A percentile compares a stretch with the other conserved stretches of the same genome.
Evolutionary conservation across 2,797 vertebrate species (phyloP).

Genomic region (Cirrhinus molitorella): DNA sequence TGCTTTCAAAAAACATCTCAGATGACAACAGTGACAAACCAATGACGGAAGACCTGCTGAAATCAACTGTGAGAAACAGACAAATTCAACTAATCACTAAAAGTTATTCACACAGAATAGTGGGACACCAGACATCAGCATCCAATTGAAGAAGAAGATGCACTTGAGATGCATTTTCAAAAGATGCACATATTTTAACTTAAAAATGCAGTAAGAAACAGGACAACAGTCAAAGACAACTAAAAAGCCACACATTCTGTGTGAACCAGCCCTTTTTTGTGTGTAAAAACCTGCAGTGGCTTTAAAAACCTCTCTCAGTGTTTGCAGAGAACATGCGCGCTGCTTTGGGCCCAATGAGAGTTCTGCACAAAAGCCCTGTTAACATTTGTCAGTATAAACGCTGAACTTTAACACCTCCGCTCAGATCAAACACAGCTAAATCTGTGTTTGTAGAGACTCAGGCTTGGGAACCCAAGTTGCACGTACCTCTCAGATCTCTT

Average conservation of each 20-base stretch:
- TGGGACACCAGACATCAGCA: neutral
- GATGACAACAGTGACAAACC: neutral
- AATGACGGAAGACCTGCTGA: neutral
- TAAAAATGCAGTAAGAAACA: neutral
- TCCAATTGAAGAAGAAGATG: neutral
- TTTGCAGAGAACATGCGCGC: neutral
- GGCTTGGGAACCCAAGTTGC: neutral
- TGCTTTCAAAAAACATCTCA: neutral
- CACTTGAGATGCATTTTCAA: neutral
- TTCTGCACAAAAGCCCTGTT: neutral
- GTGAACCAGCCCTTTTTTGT: neutral
- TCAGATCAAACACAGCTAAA: conserved; percentile 10
- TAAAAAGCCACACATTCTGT: neutral
- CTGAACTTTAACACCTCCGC: conserved; percentile 9
- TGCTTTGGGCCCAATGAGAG: conserved; percentile 5
- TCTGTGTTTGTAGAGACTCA: conserved; percentile 32
- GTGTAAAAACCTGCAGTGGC: neutral
- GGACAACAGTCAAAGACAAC: neutral
- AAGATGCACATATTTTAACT: neutral
- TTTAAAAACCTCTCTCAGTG: neutral
- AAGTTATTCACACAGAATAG: neutral
- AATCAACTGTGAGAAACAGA: neutral
- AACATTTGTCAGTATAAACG: conserved; percentile 7
- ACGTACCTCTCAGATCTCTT: conserved; percentile 57
- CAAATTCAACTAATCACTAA: neutral